Percentiles rank a stretch among this genome's conserved stretches.
Conservation (phyloP, 2,888 invertebrate species). For the Amiota minor region DNA sequence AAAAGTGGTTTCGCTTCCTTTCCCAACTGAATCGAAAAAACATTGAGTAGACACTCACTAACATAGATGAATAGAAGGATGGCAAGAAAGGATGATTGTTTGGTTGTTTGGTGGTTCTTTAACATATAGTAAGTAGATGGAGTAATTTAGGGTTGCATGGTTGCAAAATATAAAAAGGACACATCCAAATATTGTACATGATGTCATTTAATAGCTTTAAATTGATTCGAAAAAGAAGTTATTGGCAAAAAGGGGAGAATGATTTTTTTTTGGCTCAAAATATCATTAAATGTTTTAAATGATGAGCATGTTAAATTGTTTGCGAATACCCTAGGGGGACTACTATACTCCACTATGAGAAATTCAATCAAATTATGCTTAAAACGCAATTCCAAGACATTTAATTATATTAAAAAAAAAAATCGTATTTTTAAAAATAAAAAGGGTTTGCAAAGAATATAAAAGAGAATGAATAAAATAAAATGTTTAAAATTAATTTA, state of each 20-base stretch:
- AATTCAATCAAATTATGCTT: too few relatives aligned
- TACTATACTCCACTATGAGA: too few relatives aligned
- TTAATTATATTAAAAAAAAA: too few relatives aligned
- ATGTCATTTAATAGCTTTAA: conserved; percentile 29
- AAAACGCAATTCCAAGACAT: too few relatives aligned
- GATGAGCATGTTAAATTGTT: conserved; percentile 4
- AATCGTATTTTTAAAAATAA: too few relatives aligned
- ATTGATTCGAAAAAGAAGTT: neutral
- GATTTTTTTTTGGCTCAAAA: neutral
- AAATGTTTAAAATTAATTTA: conserved; percentile 17
- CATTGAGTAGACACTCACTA: neutral
- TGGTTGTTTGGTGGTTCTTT: too few relatives aligned
- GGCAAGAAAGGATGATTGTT: neutral
- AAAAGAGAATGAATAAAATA: conserved; percentile 5
- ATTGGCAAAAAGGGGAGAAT: neutral
- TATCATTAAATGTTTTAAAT: neutral
- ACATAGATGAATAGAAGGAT: neutral
- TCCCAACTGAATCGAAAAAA: conserved; percentile 17
- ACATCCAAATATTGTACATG: neutral
- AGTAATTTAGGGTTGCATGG: too few relatives aligned
- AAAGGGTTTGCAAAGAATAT: too few relatives aligned
- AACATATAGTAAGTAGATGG: too few relatives aligned
- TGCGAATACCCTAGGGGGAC: too few relatives aligned
- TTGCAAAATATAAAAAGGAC: neutral
- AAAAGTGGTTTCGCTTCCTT: conserved; percentile 26